Base-by-base conservation (phyloP, 1,140 invertebrate species). In the Lucilia sericata region DNA sequence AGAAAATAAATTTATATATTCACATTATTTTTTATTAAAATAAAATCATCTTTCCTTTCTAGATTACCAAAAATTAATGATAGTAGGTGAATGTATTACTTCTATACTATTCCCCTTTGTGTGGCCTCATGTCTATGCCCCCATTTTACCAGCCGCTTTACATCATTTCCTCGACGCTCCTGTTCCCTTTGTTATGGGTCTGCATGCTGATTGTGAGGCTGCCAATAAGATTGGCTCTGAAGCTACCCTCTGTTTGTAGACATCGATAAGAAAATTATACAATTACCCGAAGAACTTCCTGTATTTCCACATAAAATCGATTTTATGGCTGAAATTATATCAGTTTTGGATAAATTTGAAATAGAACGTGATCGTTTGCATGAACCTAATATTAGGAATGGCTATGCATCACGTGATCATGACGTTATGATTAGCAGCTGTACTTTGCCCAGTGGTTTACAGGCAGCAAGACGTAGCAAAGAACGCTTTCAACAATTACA, bases 61-160 rank as follows among this genome's bases (percentile, higher is more conserved):
- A 95, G 98, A 99, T 93, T 97, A 97, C 91, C 96, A 98, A 92
- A 95, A 96, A 88, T 92, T 99, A 85, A 99, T 99, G 98, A 92
- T 99, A 74, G 97, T 99, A 2, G 97, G 98, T 17, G 99, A 99
- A 92, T 96, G 97, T 87, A 94, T 99, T 76, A 96, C 95, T 42
- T 93, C 96, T 0, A 92, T 99, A 30, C 91, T 99, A 5, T 97
- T 99, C 90, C 99, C 99, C 0, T 99, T 99, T 90, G 93, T 94
- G 8, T 99, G 99, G 99, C 97, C 98, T 82, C 98, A 99, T 91
- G 98, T 99, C 0, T 99, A 99, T 92, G 99, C 99, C 34, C 99
- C 99, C 7, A 99, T 99, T 88, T 92, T 99, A 85, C 99, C 99
- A 2, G 95, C 97, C 25, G 97, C 97, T 19, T 92, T 99, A 75